These are phyloP conservation scores for Alaudala cheleensis DNA, from an alignment of 2,113 vertebrate genomes.

Conservation along the genomic window DNA sequence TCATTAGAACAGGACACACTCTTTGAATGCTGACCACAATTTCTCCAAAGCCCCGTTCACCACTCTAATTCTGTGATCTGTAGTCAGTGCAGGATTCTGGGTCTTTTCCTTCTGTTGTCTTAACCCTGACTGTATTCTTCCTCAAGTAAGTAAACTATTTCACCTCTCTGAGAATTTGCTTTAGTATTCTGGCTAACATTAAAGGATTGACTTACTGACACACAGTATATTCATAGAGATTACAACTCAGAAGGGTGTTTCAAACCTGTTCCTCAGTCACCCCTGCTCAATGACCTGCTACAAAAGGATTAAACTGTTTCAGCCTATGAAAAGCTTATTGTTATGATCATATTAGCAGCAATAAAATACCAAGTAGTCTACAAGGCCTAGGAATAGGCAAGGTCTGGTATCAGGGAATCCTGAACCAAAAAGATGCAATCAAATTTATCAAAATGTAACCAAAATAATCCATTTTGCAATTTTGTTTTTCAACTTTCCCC, in stretches of 20 bases:
- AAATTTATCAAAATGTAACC: not conserved
- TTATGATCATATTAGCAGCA: not conserved
- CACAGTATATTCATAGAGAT: not conserved
- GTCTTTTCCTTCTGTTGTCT: not conserved
- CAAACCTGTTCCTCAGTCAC: not conserved
- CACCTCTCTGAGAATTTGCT: not conserved
- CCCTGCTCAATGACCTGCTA: not conserved
- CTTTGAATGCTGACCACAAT: not conserved
- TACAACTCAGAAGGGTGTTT: not conserved
- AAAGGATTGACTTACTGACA: not conserved
- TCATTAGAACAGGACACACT: rapidly evolving
- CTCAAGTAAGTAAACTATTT: not conserved
- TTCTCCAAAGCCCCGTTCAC: not conserved
- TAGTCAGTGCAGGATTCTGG: not conserved
- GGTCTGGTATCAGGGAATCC: not conserved
- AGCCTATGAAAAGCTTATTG: not conserved
- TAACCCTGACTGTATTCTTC: not conserved
- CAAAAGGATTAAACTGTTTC: not conserved
- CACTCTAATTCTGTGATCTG: not conserved
- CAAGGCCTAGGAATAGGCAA: not conserved
- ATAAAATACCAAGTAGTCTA: not conserved
- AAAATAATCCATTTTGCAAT: not conserved
- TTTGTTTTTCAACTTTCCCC: not conserved
- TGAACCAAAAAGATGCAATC: not conserved
- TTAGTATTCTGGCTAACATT: not conserved